Evolutionary conservation across 2,113 vertebrate species (phyloP).

Genomic region (Aramus guarauna): DNA sequence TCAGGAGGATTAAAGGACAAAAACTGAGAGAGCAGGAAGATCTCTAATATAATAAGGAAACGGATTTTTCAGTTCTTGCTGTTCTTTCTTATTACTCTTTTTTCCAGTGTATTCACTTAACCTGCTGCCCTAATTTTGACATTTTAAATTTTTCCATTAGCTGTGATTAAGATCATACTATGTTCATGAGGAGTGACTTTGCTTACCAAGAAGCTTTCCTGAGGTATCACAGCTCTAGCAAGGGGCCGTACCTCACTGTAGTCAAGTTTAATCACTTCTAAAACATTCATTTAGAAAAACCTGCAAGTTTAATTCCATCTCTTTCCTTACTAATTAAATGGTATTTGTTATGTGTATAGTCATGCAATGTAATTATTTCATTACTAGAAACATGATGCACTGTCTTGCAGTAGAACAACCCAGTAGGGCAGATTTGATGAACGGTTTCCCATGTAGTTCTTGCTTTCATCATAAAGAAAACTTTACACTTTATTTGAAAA

Average conservation of each 20-base stretch:
- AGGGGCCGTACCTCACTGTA: neutral
- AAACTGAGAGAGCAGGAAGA: neutral
- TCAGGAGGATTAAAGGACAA: neutral
- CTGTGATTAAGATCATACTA: neutral
- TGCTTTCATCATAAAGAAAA: neutral
- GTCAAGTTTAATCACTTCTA: neutral
- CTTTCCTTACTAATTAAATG: neutral
- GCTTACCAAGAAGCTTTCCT: neutral
- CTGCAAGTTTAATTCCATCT: neutral
- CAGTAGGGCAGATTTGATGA: neutral
- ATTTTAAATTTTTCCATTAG: conserved; percentile 15
- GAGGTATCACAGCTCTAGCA: neutral
- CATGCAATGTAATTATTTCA: neutral
- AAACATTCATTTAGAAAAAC: conserved; percentile 11
- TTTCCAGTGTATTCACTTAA: neutral
- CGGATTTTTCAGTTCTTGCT: neutral
- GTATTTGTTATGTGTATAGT: neutral
- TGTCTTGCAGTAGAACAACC: neutral
- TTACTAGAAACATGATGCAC: neutral
- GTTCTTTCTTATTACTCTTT: neutral
- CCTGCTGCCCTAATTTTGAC: neutral
- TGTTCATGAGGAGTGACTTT: neutral
- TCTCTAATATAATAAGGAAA: neutral
- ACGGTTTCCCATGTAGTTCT: neutral
- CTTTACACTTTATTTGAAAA: neutral